phyloP scores from a whole-genome alignment of 1,140 invertebrate species.

The Apocrypta bakeri region DNA sequence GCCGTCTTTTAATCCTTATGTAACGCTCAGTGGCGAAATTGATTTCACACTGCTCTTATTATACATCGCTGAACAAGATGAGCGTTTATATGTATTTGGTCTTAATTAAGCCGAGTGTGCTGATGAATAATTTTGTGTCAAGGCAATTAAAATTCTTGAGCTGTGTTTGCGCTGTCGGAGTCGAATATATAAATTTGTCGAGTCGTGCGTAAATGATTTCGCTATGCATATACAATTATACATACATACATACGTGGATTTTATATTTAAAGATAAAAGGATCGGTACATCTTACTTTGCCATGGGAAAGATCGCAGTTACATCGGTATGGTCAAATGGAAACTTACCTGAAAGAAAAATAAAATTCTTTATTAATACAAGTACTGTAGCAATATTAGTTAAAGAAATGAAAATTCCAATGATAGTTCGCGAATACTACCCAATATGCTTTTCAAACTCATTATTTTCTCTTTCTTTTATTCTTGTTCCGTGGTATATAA shows the following conservation, averaged over 20 bases:
- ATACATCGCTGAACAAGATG: not conserved
- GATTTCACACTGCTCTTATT: not conserved
- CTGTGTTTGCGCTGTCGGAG: not conserved
- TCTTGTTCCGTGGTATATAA: no score
- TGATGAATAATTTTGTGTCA: not conserved
- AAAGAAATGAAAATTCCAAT: no score
- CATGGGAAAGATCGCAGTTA: no score
- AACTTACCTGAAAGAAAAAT: conserved; percentile 53
- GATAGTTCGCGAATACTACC: no score
- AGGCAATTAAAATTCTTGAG: not conserved
- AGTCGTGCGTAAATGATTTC: no score
- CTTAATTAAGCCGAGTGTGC: not conserved
- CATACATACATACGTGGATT: no score
- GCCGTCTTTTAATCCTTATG: not conserved
- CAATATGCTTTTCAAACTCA: no score
- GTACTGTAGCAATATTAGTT: no score
- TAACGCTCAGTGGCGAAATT: not conserved
- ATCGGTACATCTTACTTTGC: not conserved
- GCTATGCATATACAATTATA: no score
- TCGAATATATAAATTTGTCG: not conserved
- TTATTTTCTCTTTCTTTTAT: no score
- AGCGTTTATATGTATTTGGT: not conserved
- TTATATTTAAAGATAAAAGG: no score
- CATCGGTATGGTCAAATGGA: not conserved
- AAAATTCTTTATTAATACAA: conserved; percentile 2